Base-by-base conservation (phyloP, 2,113 vertebrate genomes). In the Lepidothrix coronata region DNA sequence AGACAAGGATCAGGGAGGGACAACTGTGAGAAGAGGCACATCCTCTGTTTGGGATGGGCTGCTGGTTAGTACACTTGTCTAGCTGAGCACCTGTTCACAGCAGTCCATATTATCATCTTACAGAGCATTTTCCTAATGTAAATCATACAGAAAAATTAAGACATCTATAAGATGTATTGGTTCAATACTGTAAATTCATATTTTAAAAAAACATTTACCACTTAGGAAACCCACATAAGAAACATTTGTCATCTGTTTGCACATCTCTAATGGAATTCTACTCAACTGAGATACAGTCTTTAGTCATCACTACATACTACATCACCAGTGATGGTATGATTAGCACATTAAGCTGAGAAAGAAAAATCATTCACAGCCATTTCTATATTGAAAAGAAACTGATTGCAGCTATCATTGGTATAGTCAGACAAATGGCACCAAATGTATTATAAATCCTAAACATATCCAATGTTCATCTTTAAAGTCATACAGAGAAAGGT, bases 401-500 rank as follows among this genome's bases (percentile, higher is more conserved):
- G 23, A 25, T 78, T 91, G 78, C 54, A 59, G 46, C 31, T 77
- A 83, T 74, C 11, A 67, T 78, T 88, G 1, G 1, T 51, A 87
- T 30, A 76, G 35, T 82, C 78, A 49, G 66, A 85, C 37, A 91
- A 91, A 84, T 78, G 89, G 91, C 93, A 97, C 94, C 93, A 94
- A 75, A 74, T 97, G 93, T 93, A 97, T 63, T 96, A 86, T 94
- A 95, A 97, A 96, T 59, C 84, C 70, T 83, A 80, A 95, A 95
- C 67, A 91, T 68, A 89, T 6, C 78, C 62, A 92, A 84, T 74
- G 51, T 62, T 85, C 25, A 78, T 91, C 41, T 75, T 95, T 76
- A 87, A 88, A 96, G 18, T 82, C 11, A 96, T 73, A 77, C 18
- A 96, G 52, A 96, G 61, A 97, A 97, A 93, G 61, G 80, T 43